A percentile compares a stretch with the other conserved stretches of the same genome.
phyloP scores from a whole-genome alignment of 2,888 invertebrate species.

The Spicauda simplicius region DNA sequence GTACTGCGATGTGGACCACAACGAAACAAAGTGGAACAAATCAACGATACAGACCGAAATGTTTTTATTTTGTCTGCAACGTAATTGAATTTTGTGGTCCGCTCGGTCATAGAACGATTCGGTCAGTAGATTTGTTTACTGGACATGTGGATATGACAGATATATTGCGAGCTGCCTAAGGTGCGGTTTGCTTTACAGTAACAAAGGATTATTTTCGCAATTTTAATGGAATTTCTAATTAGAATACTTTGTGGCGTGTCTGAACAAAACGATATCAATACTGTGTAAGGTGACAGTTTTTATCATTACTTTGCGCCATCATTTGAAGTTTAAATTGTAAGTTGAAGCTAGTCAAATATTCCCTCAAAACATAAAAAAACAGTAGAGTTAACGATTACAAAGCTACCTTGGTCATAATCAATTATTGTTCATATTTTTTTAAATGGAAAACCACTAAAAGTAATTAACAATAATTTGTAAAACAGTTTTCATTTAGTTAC shows the following conservation, averaged over 20 bases:
- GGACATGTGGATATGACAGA: constrained; percentile 20
- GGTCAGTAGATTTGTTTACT: constrained; percentile 32
- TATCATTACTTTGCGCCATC: too few relatives aligned
- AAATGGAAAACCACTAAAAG: too few relatives aligned
- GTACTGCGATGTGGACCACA: constrained; percentile 43
- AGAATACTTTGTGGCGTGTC: not conserved
- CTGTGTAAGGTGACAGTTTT: too few relatives aligned
- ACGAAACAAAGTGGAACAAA: constrained; percentile 73
- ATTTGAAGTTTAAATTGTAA: too few relatives aligned
- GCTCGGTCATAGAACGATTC: constrained; percentile 62
- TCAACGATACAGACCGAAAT: constrained; percentile 67
- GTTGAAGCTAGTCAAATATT: too few relatives aligned
- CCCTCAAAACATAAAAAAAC: too few relatives aligned
- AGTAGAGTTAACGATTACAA: too few relatives aligned
- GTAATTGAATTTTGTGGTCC: constrained; percentile 80
- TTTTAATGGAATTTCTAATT: not conserved
- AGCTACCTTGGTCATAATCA: too few relatives aligned
- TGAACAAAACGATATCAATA: too few relatives aligned
- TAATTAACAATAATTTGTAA: too few relatives aligned
- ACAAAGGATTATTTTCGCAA: not conserved
- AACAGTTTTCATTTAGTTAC: too few relatives aligned
- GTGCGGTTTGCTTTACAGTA: not conserved
- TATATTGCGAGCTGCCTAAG: not conserved
- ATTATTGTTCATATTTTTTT: too few relatives aligned
- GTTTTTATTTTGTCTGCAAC: constrained; percentile 79